Evolutionary conservation across 2,888 invertebrate genomes (phyloP).

Genomic region (Synanthedon andrenaeformis): DNA sequence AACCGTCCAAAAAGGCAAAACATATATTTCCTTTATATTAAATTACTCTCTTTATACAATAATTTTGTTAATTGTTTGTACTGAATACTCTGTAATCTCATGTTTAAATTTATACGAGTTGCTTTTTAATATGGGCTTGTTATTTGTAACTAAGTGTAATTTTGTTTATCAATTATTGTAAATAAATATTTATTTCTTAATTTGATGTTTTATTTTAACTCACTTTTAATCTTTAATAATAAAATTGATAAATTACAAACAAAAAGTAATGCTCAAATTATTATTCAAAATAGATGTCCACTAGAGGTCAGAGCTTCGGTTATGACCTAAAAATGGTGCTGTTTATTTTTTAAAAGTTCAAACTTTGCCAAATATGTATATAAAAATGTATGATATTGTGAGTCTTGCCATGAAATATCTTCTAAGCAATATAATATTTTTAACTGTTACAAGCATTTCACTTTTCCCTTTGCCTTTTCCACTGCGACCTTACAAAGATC

Average conservation of each 20-base stretch:
- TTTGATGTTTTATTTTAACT: conserved; percentile 1
- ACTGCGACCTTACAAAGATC: too few relatives aligned
- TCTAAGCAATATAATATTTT: too few relatives aligned
- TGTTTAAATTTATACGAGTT: background rate
- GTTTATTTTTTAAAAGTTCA: too few relatives aligned
- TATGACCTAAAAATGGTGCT: too few relatives aligned
- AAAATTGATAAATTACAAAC: background rate
- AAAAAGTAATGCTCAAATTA: too few relatives aligned
- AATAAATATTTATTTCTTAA: background rate
- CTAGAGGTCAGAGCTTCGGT: too few relatives aligned
- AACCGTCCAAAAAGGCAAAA: background rate
- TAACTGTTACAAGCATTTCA: too few relatives aligned
- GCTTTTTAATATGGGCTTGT: background rate
- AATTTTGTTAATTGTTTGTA: background rate
- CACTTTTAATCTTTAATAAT: conserved; percentile 1
- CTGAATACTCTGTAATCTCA: background rate
- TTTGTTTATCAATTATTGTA: background rate
- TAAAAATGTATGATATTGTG: too few relatives aligned
- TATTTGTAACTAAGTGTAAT: background rate
- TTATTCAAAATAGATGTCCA: too few relatives aligned
- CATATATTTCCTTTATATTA: background rate
- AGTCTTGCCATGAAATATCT: too few relatives aligned
- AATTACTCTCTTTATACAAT: conserved; percentile 1
- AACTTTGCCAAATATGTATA: too few relatives aligned
- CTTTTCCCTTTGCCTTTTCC: too few relatives aligned